Evolutionary conservation across 2,888 invertebrate species (phyloP).

Genomic region (Drepanosiphum platanoidis): DNA sequence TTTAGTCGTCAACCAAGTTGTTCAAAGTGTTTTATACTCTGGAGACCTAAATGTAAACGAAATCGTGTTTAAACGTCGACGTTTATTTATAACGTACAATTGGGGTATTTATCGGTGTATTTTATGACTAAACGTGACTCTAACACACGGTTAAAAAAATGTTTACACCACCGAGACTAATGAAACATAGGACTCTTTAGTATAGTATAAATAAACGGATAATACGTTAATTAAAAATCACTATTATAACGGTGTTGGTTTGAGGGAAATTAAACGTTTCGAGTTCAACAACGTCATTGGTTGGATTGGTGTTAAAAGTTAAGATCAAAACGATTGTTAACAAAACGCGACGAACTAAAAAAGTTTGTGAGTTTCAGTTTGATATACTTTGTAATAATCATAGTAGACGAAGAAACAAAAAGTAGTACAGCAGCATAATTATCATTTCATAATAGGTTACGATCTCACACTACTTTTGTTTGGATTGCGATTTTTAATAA

Average conservation of each 20-base stretch:
- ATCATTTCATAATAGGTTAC: no score
- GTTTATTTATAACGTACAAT: not conserved
- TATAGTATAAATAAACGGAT: not conserved
- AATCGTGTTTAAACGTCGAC: not conserved
- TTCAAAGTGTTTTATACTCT: not conserved
- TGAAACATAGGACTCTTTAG: not conserved
- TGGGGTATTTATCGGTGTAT: not conserved
- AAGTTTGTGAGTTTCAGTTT: no score
- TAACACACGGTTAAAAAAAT: not conserved
- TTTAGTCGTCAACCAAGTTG: slow-evolving; percentile 1
- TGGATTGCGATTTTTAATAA: not conserved
- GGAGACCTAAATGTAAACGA: not conserved
- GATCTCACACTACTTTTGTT: not conserved
- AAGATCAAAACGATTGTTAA: not conserved
- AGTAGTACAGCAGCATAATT: no score
- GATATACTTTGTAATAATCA: no score
- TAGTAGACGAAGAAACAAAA: no score
- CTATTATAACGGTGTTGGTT: not conserved
- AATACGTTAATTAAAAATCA: no score
- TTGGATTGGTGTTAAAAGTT: not conserved
- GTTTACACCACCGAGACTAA: not conserved
- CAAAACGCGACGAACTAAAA: no score
- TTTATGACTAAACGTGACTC: not conserved
- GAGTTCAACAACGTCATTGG: not conserved
- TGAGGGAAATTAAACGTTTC: not conserved